These are phyloP conservation scores for Eristalis arbustorum DNA, from an alignment of 2,888 invertebrate genomes.

Conservation along the genomic window DNA sequence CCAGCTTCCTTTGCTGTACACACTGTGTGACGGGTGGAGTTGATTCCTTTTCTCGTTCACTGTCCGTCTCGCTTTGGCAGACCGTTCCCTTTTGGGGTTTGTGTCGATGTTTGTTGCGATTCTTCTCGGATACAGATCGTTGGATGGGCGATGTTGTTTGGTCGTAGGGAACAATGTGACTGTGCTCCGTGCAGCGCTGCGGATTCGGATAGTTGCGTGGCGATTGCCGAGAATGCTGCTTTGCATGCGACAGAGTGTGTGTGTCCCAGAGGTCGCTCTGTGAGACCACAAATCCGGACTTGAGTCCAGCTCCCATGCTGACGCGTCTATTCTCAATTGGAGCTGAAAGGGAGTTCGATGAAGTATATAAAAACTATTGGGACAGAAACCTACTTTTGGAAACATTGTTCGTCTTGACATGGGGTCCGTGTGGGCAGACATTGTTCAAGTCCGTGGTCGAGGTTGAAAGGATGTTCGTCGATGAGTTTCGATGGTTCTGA, in stretches of 20 bases:
- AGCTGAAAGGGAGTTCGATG: conserved; percentile 71
- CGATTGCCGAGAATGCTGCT: conserved; percentile 79
- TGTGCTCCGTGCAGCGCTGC: conserved; percentile 79
- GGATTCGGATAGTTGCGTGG: conserved; percentile 79
- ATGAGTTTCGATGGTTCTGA: conserved; percentile 78
- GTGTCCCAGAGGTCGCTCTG: conserved; percentile 86
- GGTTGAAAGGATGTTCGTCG: conserved; percentile 77
- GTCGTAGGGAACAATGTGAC: conserved; percentile 78
- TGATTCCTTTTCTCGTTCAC: conserved; percentile 79
- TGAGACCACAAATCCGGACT: conserved; percentile 84
- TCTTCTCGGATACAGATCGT: conserved; percentile 85
- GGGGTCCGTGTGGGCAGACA: conserved; percentile 77
- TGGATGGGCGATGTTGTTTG: conserved; percentile 82
- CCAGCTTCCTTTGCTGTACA: conserved; percentile 76
- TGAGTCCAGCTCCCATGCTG: conserved; percentile 78
- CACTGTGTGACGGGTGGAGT: conserved; percentile 77
- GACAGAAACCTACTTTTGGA: conserved; percentile 74
- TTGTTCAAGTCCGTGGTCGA: conserved; percentile 79
- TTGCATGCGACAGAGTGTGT: conserved; percentile 82
- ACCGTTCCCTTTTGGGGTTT: conserved; percentile 82
- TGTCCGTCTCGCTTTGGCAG: conserved; percentile 82
- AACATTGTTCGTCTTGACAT: conserved; percentile 76
- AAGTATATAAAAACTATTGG: not conserved
- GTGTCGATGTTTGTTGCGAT: conserved; percentile 81
- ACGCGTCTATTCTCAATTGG: conserved; percentile 77